Evolutionary conservation across 2,888 invertebrate genomes (phyloP).

Genomic region (Latheticus oryzae): DNA sequence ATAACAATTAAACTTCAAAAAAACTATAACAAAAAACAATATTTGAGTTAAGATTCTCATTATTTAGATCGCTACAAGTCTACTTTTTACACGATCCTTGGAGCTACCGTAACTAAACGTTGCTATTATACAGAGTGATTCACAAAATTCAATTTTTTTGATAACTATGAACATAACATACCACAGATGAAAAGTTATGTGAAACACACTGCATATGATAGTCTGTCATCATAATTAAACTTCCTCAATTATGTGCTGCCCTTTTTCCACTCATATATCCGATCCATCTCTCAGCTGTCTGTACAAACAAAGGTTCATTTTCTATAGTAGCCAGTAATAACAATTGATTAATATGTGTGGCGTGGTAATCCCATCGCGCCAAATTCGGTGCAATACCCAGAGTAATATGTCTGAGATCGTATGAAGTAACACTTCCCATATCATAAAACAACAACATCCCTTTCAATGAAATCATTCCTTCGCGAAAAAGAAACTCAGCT

Average conservation of each 20-base stretch:
- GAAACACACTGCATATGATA: too few species aligned
- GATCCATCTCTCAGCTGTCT: constrained; percentile 92
- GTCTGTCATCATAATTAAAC: neutral
- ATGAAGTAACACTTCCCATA: constrained; percentile 94
- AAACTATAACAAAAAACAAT: constrained; percentile 2
- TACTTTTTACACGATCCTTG: too few species aligned
- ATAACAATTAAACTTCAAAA: constrained; percentile 17
- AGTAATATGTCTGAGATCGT: constrained; percentile 95
- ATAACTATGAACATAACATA: too few species aligned
- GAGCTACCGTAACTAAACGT: too few species aligned
- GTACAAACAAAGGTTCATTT: constrained; percentile 81
- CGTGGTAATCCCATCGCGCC: constrained; percentile 99
- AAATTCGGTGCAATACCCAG: constrained; percentile 91
- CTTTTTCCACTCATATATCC: constrained; percentile 95
- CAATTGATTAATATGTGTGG: constrained; percentile 96
- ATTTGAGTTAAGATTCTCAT: too few species aligned
- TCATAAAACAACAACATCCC: constrained; percentile 91
- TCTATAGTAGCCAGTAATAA: constrained; percentile 89
- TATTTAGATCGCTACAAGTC: too few species aligned
- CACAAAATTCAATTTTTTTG: too few species aligned
- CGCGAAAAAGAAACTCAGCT: constrained; percentile 81
- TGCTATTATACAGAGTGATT: too few species aligned
- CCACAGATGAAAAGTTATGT: too few species aligned
- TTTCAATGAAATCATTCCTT: constrained; percentile 89
- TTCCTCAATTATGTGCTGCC: constrained; percentile 88